These are phyloP conservation scores for Drosophila nr. perissopoda DNA, from an alignment of 2,888 invertebrate species.

Conservation along the genomic window DNA sequence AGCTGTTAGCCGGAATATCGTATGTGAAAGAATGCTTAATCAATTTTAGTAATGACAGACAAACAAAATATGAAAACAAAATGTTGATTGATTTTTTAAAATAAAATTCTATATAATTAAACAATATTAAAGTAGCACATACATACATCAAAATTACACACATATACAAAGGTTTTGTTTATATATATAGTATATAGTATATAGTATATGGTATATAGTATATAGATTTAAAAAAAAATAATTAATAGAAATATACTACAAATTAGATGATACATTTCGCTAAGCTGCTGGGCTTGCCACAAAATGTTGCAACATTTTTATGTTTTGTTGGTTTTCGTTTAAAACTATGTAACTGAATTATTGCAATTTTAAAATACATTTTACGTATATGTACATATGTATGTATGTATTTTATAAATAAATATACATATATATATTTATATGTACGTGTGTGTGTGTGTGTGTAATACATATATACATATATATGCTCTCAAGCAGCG, in stretches of 20 bases:
- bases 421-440: slow-evolving; percentile 10
- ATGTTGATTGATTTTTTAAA: slow-evolving; percentile 43
- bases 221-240: slow-evolving; percentile 29
- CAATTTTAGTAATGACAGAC: background rate
- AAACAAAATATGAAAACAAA: slow-evolving; percentile 37
- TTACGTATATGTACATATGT: slow-evolving; percentile 46
- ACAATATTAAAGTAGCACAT: slow-evolving; percentile 74
- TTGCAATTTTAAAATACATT: slow-evolving; percentile 52
- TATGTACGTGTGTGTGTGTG: slow-evolving; percentile 11
- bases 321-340: slow-evolving; percentile 17
- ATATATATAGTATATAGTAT: slow-evolving; percentile 29
- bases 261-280: slow-evolving; percentile 35
- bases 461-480: background rate
- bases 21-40: slow-evolving; percentile 15
- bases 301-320: slow-evolving; percentile 23
- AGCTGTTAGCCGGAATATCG: slow-evolving; percentile 32
- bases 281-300: slow-evolving; percentile 24
- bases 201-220: slow-evolving; percentile 22
- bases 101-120: slow-evolving; percentile 73
- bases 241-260: slow-evolving; percentile 41
- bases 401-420: slow-evolving; percentile 31
- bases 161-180: slow-evolving; percentile 57
- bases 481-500: slow-evolving; percentile 37
- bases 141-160: slow-evolving; percentile 71
- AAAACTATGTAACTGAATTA: slow-evolving; percentile 66